Conservation (phyloP, 2,888 invertebrate genomes). For the Scaeva pyrastri region DNA sequence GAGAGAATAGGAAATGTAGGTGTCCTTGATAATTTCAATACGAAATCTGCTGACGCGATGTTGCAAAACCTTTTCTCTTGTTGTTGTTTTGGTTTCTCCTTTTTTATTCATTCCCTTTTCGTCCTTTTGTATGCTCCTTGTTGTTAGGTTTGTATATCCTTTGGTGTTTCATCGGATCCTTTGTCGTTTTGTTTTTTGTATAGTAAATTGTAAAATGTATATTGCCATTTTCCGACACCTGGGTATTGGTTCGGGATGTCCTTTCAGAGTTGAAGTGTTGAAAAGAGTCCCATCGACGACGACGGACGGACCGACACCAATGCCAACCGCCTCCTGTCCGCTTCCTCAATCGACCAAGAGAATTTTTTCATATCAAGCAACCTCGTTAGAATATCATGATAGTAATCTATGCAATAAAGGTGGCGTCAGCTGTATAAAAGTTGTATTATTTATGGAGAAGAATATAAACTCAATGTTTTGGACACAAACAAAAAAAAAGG, state of each 20-base stretch:
- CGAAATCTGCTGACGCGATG: slow-evolving; percentile 35
- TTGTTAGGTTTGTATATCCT: slow-evolving; percentile 25
- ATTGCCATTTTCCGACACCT: slow-evolving; percentile 55
- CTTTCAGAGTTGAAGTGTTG: slow-evolving; percentile 9
- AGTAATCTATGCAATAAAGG: slow-evolving; percentile 52
- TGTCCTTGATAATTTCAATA: slow-evolving; percentile 55
- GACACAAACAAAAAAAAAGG: neutral
- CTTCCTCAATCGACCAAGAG: neutral
- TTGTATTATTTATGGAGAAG: neutral
- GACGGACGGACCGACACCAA: too few relatives aligned
- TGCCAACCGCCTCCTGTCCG: too few relatives aligned
- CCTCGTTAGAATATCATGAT: slow-evolving; percentile 49
- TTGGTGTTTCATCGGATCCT: slow-evolving; percentile 10
- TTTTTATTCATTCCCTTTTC: neutral
- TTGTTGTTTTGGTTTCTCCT: too few relatives aligned
- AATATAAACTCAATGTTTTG: slow-evolving; percentile 9
- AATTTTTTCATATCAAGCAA: slow-evolving; percentile 16
- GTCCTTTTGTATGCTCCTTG: neutral
- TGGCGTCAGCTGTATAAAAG: slow-evolving; percentile 25
- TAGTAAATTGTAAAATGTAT: slow-evolving; percentile 41
- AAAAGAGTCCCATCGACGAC: neutral
- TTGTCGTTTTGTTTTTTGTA: slow-evolving; percentile 35
- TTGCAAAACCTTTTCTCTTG: slow-evolving; percentile 4
- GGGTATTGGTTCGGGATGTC: slow-evolving; percentile 23
- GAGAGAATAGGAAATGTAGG: slow-evolving; percentile 42